Evolutionary conservation across 2,113 vertebrate genomes (phyloP).

Genomic region (Triplophysa dalaica): DNA sequence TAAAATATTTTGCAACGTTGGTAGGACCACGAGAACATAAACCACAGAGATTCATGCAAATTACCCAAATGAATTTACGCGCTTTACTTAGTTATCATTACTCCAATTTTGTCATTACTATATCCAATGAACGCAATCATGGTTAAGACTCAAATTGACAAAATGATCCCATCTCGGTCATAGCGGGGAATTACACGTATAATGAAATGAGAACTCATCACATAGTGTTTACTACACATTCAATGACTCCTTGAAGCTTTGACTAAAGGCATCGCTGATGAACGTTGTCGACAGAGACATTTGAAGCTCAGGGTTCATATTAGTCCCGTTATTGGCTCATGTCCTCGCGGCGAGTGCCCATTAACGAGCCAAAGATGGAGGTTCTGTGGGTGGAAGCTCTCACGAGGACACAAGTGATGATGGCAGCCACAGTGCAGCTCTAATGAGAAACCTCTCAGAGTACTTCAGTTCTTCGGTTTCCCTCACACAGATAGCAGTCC

Average conservation of each 20-base stretch:
- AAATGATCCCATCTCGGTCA: neutral
- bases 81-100: neutral
- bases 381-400: constrained; percentile 22
- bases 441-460: neutral
- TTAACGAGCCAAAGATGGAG: neutral
- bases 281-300: constrained; percentile 10
- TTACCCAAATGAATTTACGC: neutral
- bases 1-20: neutral
- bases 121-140: neutral
- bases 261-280: constrained; percentile 23
- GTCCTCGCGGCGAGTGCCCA: neutral
- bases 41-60: neutral
- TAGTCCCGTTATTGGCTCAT: constrained; percentile 25
- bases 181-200: neutral
- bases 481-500: neutral
- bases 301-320: neutral
- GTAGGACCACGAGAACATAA: neutral
- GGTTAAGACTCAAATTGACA: neutral
- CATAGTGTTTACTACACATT: neutral
- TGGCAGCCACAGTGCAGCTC: neutral
- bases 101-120: neutral
- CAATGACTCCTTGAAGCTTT: constrained; percentile 18
- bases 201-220: neutral
- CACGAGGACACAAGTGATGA: constrained; percentile 17
- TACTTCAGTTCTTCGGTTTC: constrained; percentile 5